These are phyloP conservation scores for Drosophila falleni DNA, from an alignment of 2,888 invertebrate species.

Conservation along the genomic window DNA sequence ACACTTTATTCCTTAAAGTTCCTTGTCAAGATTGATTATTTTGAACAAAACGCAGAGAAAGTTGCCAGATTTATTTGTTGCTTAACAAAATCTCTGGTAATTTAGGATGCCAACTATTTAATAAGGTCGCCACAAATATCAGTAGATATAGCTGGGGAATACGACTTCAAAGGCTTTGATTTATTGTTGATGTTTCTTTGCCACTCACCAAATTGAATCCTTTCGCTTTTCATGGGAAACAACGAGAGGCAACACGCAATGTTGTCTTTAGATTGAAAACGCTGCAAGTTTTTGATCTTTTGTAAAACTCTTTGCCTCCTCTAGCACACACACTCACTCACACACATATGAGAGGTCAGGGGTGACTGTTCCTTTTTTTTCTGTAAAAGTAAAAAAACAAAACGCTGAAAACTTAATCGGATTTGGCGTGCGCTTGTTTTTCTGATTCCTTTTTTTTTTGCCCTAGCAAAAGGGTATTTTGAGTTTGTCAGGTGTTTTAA, in stretches of 20 bases:
- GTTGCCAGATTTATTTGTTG: not conserved
- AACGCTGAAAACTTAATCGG: conserved; percentile 78
- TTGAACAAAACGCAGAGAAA: not conserved
- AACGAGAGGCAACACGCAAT: conserved; percentile 30
- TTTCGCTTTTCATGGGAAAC: conserved; percentile 60
- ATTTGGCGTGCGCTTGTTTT: conserved; percentile 67
- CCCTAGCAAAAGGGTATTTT: conserved; percentile 20
- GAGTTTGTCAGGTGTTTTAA: not conserved
- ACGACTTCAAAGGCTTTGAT: conserved; percentile 71
- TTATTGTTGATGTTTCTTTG: conserved; percentile 55
- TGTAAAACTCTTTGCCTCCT: conserved; percentile 59
- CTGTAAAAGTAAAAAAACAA: conserved; percentile 19
- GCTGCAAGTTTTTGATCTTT: conserved; percentile 66
- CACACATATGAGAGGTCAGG: conserved; percentile 29
- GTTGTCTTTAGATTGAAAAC: conserved; percentile 58
- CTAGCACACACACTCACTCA: conserved; percentile 14
- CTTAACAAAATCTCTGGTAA: not conserved
- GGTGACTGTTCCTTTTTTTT: conserved; percentile 17
- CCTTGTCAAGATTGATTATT: not conserved
- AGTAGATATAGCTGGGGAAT: not conserved
- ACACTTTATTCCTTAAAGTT: not conserved
- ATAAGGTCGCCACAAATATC: conserved; percentile 33
- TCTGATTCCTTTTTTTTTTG: conserved; percentile 1
- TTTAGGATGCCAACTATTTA: conserved; percentile 50
- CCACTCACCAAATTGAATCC: conserved; percentile 70